Evolutionary conservation across 1,140 invertebrate genomes (phyloP), one percentile per base, ranked within the genome.

Genomic region (Leptopilina boulardi): DNA sequence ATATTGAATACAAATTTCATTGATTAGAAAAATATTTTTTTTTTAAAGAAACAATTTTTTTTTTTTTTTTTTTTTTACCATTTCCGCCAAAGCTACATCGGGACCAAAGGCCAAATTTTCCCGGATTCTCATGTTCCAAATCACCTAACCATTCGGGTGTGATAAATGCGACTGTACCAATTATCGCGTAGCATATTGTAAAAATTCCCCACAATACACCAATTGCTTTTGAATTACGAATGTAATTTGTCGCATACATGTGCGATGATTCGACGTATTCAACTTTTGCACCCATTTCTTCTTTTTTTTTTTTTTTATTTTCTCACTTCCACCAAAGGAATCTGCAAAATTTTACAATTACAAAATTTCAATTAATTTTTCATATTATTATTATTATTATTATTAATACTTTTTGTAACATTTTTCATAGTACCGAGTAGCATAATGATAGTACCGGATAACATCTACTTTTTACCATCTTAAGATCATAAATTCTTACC

Each of bases 121-220:
- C 97, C 0, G 96, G 96, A 86, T 95, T 96, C 76, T 96, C 95
- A 59, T 96, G 95, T 70, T 96, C 94, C 73, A 95, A 93, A 93
- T 95, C 94, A 0, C 93, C 98, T 85, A 94, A 96, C 96, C 98
- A 99, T 91, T 99, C 98, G 8, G 98, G 98, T 73, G 98, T 98
- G 18, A 99, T 94, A 88, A 99, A 98, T 0, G 97, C 96, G 18
- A 99, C 97, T 75, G 98, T 94, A 74, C 95, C 95, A 84, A 99
- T 98, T 83, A 99, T 99, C 71, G 97, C 96, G 90, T 98, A 99
- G 91, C 98, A 99, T 85, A 99, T 96, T 73, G 97, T 96, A 89
- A 99, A 99, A 82, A 99, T 96, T 21, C 95, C 98, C 98, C 98
- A 99, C 59, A 99, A 92, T 18, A 99, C 97, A 51, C 97, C 98